phyloP scores from a whole-genome alignment of 1,140 invertebrate species.

The Neodiprion virginianus region DNA sequence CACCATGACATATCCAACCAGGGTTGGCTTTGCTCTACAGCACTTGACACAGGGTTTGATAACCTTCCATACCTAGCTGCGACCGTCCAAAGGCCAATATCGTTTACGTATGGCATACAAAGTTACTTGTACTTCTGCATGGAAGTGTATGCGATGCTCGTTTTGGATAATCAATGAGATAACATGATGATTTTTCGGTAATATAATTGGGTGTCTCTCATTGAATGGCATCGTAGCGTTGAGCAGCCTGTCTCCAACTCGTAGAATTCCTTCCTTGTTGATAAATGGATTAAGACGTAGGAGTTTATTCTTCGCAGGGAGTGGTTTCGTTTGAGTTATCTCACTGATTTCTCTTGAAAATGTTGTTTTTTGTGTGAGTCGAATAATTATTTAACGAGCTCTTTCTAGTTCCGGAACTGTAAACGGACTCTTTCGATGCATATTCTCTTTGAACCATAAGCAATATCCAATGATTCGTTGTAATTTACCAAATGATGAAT shows the following conservation, averaged over 20 bases:
- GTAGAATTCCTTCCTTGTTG: constrained; percentile 40
- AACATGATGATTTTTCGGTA: constrained; percentile 38
- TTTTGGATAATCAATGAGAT: constrained; percentile 41
- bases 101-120: constrained; percentile 10
- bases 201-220: constrained; percentile 53
- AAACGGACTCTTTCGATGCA: not conserved
- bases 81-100: constrained; percentile 22
- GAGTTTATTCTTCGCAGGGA: constrained; percentile 15
- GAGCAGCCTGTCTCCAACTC: constrained; percentile 49
- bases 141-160: constrained; percentile 29
- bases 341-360: constrained; percentile 18
- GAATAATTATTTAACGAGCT: constrained; percentile 15
- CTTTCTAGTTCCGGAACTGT: not conserved
- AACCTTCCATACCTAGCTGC: constrained; percentile 10
- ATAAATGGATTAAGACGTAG: constrained; percentile 40
- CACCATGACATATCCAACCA: too few relatives aligned
- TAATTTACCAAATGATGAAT: constrained; percentile 18
- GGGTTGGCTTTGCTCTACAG: too few relatives aligned
- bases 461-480: constrained; percentile 16
- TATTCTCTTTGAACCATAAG: constrained; percentile 11
- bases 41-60: not conserved
- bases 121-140: constrained; percentile 28
- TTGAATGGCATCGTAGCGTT: constrained; percentile 36
- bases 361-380: constrained; percentile 35
- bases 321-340: too few relatives aligned